phyloP scores from a whole-genome alignment of 2,888 invertebrate species.

The Maniola hyperantus region DNA sequence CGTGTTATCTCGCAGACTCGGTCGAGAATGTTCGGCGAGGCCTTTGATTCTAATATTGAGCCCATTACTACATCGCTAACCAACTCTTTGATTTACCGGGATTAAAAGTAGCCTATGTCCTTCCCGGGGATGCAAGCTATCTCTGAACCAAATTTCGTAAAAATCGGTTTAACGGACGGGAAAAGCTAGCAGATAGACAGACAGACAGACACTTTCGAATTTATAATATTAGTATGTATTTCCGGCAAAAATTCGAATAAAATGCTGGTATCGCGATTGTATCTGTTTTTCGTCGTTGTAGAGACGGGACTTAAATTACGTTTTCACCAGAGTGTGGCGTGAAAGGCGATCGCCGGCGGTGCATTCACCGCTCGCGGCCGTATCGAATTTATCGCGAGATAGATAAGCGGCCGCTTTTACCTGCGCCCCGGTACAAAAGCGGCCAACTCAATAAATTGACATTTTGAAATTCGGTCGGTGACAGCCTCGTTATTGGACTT shows the following conservation, averaged over 20 bases:
- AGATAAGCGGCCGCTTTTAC: slow-evolving; percentile 62
- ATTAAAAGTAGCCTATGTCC: too few species aligned
- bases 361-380: slow-evolving; percentile 71
- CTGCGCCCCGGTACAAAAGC: slow-evolving; percentile 46
- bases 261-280: not conserved
- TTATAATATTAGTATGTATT: not conserved
- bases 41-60: not conserved
- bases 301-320: slow-evolving; percentile 53
- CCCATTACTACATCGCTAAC: not conserved
- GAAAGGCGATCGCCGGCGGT: slow-evolving; percentile 70
- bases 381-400: slow-evolving; percentile 77
- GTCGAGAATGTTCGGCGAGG: slow-evolving; percentile 69
- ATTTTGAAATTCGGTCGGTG: not conserved
- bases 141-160: too few species aligned
- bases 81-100: too few species aligned
- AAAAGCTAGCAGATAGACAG: too few species aligned
- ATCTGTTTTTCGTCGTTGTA: slow-evolving; percentile 5
- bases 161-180: too few species aligned
- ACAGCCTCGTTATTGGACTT: too few species aligned
- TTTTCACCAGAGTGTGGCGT: slow-evolving; percentile 67
- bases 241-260: not conserved
- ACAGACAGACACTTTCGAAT: too few species aligned
- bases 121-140: too few species aligned
- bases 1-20: slow-evolving; percentile 61
- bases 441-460: slow-evolving; percentile 1